Evolutionary conservation across 2,888 invertebrate species (phyloP).

Genomic region (Chloroclystis v-ata): DNA sequence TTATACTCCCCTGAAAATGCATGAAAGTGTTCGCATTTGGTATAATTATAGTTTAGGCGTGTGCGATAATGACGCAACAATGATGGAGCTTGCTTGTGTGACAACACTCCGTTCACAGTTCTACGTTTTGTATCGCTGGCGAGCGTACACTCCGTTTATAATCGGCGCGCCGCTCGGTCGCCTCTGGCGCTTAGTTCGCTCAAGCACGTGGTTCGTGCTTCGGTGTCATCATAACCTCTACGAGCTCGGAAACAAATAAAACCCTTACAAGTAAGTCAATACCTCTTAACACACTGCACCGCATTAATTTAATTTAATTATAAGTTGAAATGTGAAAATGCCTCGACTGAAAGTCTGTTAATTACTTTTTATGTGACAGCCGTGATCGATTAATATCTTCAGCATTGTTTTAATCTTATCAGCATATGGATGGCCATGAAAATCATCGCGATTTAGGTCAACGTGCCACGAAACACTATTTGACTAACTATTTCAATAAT

Average conservation of each 20-base stretch:
- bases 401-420: neutral
- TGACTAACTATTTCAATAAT: no score
- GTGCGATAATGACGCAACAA: slow-evolving; percentile 48
- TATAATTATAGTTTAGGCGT: neutral
- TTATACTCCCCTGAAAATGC: no score
- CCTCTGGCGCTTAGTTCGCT: slow-evolving; percentile 36
- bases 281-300: neutral
- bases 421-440: no score
- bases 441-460: neutral
- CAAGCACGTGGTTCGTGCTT: slow-evolving; percentile 65
- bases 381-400: neutral
- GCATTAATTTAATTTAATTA: no score
- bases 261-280: slow-evolving; percentile 17
- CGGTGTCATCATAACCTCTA: slow-evolving; percentile 51
- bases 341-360: no score
- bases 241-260: slow-evolving; percentile 4
- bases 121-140: slow-evolving; percentile 20
- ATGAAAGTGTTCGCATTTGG: slow-evolving; percentile 15
- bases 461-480: neutral
- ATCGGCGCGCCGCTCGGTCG: slow-evolving; percentile 50
- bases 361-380: no score
- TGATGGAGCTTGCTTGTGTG: slow-evolving; percentile 40
- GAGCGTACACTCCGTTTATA: slow-evolving; percentile 58
- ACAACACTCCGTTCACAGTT: slow-evolving; percentile 21
- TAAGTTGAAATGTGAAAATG: no score